phyloP scores from a whole-genome alignment of 2,797 vertebrate species.

The Catharus ustulatus region DNA sequence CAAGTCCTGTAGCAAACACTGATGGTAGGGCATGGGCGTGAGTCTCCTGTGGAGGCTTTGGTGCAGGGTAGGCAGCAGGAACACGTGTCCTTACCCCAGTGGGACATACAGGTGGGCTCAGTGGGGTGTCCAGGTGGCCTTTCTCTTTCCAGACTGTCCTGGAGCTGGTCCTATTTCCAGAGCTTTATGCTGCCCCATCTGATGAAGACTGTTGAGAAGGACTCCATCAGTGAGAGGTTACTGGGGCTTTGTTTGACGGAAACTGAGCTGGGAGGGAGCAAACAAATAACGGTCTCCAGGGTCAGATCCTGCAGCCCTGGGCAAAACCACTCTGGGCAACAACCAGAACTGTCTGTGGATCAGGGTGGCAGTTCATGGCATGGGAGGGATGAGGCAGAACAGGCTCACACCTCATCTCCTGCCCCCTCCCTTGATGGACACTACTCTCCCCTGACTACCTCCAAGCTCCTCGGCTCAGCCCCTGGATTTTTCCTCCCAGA shows the following conservation, averaged over 20 bases:
- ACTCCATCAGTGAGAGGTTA: background rate
- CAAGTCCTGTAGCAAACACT: background rate
- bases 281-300: background rate
- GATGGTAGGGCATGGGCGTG: background rate
- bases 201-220: background rate
- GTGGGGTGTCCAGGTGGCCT: background rate
- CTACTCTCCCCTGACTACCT: conserved; percentile 42
- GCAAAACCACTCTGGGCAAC: background rate
- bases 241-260: conserved; percentile 58
- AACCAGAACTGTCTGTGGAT: background rate
- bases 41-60: background rate
- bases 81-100: background rate
- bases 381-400: background rate
- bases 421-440: background rate
- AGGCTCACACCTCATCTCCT: background rate
- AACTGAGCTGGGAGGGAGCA: conserved; percentile 50
- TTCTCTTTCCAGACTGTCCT: background rate
- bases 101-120: background rate
- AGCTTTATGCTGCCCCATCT: background rate
- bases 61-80: background rate
- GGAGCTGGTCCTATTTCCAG: background rate
- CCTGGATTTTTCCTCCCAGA: background rate
- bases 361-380: background rate
- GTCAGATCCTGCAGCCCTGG: background rate
- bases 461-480: conserved; percentile 18